A percentile compares a stretch with the other conserved stretches of the same genome.
Evolutionary conservation across 1,140 invertebrate species (phyloP).

Genomic region (Lanistes nyassanus): DNA sequence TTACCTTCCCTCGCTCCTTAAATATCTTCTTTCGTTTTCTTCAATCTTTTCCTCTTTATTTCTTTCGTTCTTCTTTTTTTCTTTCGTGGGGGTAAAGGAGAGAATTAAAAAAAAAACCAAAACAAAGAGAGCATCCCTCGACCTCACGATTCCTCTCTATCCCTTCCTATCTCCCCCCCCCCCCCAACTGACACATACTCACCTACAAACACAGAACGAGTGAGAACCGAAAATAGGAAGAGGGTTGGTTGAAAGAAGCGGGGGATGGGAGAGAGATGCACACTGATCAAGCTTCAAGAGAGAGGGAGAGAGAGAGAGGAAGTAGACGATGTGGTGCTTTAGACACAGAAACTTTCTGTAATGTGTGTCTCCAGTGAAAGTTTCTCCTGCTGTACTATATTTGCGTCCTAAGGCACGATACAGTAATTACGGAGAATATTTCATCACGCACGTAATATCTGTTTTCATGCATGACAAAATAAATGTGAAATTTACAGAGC

Average conservation of each 20-base stretch:
- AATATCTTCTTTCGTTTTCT: no score
- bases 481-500: no score
- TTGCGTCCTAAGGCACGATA: not conserved
- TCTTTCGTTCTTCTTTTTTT: no score
- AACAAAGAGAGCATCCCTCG: not conserved
- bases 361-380: not conserved
- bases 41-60: no score
- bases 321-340: not conserved
- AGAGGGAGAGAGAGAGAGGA: conserved; percentile 11
- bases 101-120: not conserved
- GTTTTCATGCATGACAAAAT: not conserved
- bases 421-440: not conserved
- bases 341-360: no score
- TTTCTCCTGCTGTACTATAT: not conserved
- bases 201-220: not conserved
- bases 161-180: not conserved
- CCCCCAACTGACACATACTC: not conserved
- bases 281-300: not conserved
- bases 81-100: not conserved
- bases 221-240: not conserved
- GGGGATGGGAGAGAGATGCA: not conserved
- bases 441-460: not conserved
- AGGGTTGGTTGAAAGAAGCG: not conserved
- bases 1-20: no score
- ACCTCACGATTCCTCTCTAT: not conserved